phyloP scores from a whole-genome alignment of 2,797 vertebrate species.

The Premnoplex brunnescens region DNA sequence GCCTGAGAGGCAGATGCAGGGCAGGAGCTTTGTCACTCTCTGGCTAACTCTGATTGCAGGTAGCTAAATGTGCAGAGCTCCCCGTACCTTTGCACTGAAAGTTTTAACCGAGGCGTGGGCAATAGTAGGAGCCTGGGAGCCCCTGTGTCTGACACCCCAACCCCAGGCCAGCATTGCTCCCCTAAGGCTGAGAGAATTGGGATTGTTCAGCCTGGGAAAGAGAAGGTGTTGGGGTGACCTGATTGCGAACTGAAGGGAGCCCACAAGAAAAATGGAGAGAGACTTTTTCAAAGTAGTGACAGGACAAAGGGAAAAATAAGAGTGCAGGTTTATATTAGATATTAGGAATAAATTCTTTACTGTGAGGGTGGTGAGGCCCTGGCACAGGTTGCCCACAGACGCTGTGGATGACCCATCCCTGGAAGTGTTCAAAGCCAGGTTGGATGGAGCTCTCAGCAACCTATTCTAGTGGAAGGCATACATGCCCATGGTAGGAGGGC shows the following conservation, averaged over 20 bases:
- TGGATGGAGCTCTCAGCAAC: neutral
- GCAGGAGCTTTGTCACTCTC: neutral
- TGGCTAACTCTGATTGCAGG: neutral
- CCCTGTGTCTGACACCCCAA: accelerated
- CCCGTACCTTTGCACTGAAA: neutral
- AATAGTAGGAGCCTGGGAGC: neutral
- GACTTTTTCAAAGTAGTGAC: neutral
- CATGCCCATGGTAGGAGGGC: neutral
- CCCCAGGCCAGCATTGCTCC: neutral
- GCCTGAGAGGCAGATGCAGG: neutral
- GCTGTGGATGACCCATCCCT: neutral
- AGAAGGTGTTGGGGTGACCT: neutral
- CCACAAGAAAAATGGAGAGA: neutral
- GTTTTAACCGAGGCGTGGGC: no score
- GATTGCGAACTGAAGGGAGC: neutral
- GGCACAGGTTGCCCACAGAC: neutral
- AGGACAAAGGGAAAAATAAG: neutral
- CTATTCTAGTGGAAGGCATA: neutral
- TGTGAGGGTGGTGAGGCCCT: neutral
- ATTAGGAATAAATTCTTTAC: neutral
- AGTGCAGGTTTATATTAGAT: neutral
- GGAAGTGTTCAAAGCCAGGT: neutral
- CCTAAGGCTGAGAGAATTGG: neutral
- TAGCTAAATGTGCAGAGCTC: neutral
- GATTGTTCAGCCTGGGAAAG: neutral